Evolutionary conservation across 64 coral and sea anemone genomes (phyloP), one percentile per base, ranked within the genome.

Genomic region (Astreopora myriophthalma): DNA sequence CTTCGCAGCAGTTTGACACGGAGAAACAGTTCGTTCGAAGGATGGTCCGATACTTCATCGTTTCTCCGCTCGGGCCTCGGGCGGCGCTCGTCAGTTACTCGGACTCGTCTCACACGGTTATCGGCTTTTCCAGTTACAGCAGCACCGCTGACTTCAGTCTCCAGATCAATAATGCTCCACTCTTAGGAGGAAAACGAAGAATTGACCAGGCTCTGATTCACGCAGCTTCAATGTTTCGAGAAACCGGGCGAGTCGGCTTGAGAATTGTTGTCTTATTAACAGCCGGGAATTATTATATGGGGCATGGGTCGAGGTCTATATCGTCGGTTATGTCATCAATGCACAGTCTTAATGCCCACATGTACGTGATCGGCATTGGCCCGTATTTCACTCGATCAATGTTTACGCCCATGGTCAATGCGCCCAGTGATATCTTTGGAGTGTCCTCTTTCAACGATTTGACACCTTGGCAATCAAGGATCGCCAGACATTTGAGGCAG

Each of bases 331-430:
- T 83, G 55, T 34, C 33, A n/a, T 31, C 8, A 27, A 23, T 83
- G 79, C 49, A 61, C 9, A 63, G 57, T 16, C 52, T 83, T 2
- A 55, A 83, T 38, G 79, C 79, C 17, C 79, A 83, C 38, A 24
- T 83, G 14, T 83, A 83, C 31, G 79, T 83, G 22, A 36, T 83
- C 24, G 79, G 79, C 9, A 83, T 83, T 65, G 79, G 79, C 6
- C 57, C 79, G 0, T 61, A 83, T 22, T 83, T 83, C 5, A 83
- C 57, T 10, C 19, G 31, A 20, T 63, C 32, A 19, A 36, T 83
- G 32, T 83, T 83, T 12, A 83, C 19, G 22, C 79, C 57, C 22
- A 83, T 83, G 79, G 79, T 83, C 6, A 52, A 55, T 22, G 32
- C 1, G n/a, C 57, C 79, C 8, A 34, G 55, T 12, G 79, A 83